phyloP scores from a whole-genome alignment of 1,140 invertebrate genomes.

The Philopotamus ludificatus region DNA sequence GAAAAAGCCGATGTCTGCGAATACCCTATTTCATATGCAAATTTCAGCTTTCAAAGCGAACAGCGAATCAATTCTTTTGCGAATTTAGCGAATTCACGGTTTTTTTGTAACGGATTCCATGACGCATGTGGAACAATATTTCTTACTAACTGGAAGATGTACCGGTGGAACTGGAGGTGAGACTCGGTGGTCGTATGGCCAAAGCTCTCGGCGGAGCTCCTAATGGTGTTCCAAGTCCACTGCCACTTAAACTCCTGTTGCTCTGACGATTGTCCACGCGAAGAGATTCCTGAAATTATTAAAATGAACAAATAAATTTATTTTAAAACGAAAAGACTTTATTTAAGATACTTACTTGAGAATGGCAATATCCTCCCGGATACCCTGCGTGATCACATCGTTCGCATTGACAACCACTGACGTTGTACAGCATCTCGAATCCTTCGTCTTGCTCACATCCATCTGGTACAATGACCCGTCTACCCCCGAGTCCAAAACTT shows the following conservation, averaged over 20 bases:
- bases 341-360: slow-evolving; percentile 30
- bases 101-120: neutral
- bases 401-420: slow-evolving; percentile 38
- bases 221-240: slow-evolving; percentile 22
- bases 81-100: too few relatives aligned
- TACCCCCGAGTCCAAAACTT: slow-evolving; percentile 30
- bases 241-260: slow-evolving; percentile 12
- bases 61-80: too few relatives aligned
- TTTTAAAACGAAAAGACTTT: neutral
- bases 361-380: slow-evolving; percentile 39
- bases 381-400: slow-evolving; percentile 37
- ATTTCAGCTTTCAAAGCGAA: too few relatives aligned
- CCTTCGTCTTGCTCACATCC: slow-evolving; percentile 36
- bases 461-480: slow-evolving; percentile 38
- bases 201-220: slow-evolving; percentile 36
- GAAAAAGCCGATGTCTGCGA: too few relatives aligned
- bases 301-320: neutral
- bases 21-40: too few relatives aligned
- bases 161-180: slow-evolving; percentile 39
- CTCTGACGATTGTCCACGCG: slow-evolving; percentile 29
- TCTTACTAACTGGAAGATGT: slow-evolving; percentile 38
- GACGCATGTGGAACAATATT: neutral
- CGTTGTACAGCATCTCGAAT: slow-evolving; percentile 37
- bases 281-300: slow-evolving; percentile 32
- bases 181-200: slow-evolving; percentile 33